These are phyloP conservation scores for Falco concolor DNA, from an alignment of 2,797 vertebrate genomes.

Conservation along the genomic window DNA sequence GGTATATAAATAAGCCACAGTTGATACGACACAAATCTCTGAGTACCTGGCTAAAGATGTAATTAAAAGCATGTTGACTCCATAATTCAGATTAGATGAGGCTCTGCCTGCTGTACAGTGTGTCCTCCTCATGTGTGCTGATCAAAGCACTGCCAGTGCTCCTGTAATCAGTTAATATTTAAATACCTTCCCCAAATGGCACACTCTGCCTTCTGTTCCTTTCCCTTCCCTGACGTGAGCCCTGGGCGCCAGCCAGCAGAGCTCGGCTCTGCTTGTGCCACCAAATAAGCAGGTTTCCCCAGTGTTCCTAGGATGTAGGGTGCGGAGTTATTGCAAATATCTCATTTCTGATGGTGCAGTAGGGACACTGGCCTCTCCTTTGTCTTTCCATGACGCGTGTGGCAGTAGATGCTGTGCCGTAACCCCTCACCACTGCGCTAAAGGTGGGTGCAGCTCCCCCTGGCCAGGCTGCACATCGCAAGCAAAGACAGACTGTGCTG, in stretches of 20 bases:
- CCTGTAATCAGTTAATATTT: not conserved
- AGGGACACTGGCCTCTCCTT: not conserved
- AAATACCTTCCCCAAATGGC: not conserved
- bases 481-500: not conserved
- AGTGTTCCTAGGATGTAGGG: rapidly evolving
- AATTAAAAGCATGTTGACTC: not conserved
- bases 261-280: not conserved
- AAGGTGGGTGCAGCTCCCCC: no score
- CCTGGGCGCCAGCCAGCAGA: not conserved
- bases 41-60: not conserved
- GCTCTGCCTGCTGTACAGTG: not conserved
- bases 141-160: not conserved
- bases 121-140: not conserved
- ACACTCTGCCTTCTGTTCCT: not conserved
- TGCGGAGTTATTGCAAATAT: not conserved
- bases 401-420: not conserved
- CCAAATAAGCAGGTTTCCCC: not conserved
- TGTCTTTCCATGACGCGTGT: not conserved
- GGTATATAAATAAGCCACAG: not conserved
- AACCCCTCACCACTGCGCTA: not conserved
- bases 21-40: not conserved
- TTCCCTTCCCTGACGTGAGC: not conserved
- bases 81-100: not conserved
- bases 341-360: not conserved
- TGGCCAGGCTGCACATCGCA: not conserved